Base-by-base conservation (phyloP, 1,140 invertebrate species). In the Chelonus insularis region DNA sequence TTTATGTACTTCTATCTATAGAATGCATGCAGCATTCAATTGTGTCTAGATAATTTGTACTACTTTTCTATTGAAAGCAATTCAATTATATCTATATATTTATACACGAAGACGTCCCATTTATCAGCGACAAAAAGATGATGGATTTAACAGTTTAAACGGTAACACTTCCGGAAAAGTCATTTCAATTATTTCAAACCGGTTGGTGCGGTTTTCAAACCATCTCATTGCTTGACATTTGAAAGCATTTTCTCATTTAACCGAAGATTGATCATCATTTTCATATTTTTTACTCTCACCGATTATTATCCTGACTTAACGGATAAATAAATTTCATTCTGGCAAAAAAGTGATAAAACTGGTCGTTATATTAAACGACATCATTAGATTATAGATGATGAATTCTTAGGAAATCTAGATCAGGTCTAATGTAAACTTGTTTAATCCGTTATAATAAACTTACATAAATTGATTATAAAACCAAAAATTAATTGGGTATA, bases 151-250 rank as follows among this genome's bases (percentile, higher is more conserved):
- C 45, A 12, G 45, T 48, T 48, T 18, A 48, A 12, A 23, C 45
- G 25, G 25, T 29, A 29, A 48, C 11, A 48, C 23, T 18, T 48
- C 45, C 45, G 45, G 23, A 48, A 48, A 48, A 48, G 45, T 48
- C 45, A 29, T 48, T 48, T 48, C 45, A 48, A 48, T 48, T 48
- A 48, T 25, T 48, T 48, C 21, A 20, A 48, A 48, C 45, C 45
- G 45, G 45, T 48, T 48, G 2, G 41, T 16, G 14, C 12, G 18
- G 41, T 43, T 1, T 16, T 8, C 14, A 14, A 9, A n/a, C n/a
- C 12, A 14, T 39, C 12, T n/a, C 9, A 14, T 39, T 39, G 36
- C 12, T 43, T 43, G 11, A 39, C 41, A 16, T 43, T 8, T 43
- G 2, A 43, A 43, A 43, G 12, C 14, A 14, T 43, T 43, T 14